These are phyloP conservation scores for Neosalanx taihuensis DNA, from an alignment of 2,797 vertebrate species.

Conservation along the genomic window DNA sequence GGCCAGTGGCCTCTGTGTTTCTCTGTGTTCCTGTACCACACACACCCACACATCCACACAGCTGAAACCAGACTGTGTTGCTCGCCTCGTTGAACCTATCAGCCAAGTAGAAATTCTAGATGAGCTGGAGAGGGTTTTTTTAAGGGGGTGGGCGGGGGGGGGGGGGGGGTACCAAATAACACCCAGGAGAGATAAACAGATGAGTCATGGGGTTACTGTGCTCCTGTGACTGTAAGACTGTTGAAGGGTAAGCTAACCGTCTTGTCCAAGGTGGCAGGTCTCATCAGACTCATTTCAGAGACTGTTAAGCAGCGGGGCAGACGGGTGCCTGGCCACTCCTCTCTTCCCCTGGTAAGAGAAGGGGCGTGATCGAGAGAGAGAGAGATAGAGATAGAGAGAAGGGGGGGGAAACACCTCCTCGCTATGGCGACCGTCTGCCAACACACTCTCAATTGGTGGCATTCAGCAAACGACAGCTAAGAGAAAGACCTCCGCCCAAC, in stretches of 20 bases:
- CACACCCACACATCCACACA: background rate
- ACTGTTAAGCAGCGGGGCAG: background rate
- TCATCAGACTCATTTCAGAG: background rate
- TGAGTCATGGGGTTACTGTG: background rate
- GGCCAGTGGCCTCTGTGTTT: background rate
- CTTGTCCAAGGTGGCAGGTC: conserved; percentile 1
- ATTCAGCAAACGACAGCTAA: background rate
- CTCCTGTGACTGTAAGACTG: background rate
- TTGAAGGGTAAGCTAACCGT: background rate
- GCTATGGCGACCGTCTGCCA: background rate
- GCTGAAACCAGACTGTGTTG: background rate
- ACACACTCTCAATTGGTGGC: background rate
- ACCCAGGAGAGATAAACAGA: background rate
- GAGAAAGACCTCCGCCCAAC: background rate
- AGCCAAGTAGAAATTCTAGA: background rate
- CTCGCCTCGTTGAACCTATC: background rate
- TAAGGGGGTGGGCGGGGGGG: background rate
- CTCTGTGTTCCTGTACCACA: background rate
- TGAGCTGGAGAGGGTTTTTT: background rate
- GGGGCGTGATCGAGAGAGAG: background rate
- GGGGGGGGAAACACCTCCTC: background rate
- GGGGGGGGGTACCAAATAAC: background rate
- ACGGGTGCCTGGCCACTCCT: background rate
- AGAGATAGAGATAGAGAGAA: background rate
- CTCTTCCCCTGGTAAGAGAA: background rate